phyloP scores from a whole-genome alignment of 2,797 vertebrate genomes.

The Esox lucius region DNA sequence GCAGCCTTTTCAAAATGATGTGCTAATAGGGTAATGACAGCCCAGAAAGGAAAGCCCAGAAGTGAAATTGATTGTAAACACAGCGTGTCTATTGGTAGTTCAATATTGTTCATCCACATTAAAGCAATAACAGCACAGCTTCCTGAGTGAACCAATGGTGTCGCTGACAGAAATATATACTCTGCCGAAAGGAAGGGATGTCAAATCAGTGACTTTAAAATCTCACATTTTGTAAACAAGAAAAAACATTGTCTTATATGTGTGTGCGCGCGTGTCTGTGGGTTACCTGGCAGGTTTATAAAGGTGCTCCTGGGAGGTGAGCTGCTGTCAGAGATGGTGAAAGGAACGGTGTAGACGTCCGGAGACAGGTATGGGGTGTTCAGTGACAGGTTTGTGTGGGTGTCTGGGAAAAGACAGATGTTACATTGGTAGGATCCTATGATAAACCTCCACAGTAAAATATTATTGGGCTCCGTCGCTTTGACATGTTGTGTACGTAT shows the following conservation, averaged over 20 bases:
- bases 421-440: neutral
- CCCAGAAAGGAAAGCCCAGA: neutral
- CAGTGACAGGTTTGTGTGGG: conserved; percentile 80
- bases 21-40: neutral
- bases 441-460: neutral
- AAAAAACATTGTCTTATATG: neutral
- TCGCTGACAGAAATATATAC: neutral
- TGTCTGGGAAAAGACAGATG: conserved; percentile 61
- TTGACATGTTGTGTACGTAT: neutral
- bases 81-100: neutral
- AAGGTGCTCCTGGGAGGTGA: conserved; percentile 78
- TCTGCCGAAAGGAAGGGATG: neutral
- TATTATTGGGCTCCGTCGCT: neutral
- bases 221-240: neutral
- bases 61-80: neutral
- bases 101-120: neutral
- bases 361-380: conserved; percentile 78
- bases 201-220: neutral
- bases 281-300: conserved; percentile 79
- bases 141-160: neutral
- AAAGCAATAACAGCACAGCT: neutral
- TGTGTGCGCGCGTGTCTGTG: neutral
- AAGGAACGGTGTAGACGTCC: conserved; percentile 76
- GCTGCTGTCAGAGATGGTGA: conserved; percentile 80
- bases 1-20: no score